A percentile compares a stretch with the other conserved stretches of the same genome.
phyloP scores from a whole-genome alignment of 2,888 invertebrate species.

The Sesamia inferens region DNA sequence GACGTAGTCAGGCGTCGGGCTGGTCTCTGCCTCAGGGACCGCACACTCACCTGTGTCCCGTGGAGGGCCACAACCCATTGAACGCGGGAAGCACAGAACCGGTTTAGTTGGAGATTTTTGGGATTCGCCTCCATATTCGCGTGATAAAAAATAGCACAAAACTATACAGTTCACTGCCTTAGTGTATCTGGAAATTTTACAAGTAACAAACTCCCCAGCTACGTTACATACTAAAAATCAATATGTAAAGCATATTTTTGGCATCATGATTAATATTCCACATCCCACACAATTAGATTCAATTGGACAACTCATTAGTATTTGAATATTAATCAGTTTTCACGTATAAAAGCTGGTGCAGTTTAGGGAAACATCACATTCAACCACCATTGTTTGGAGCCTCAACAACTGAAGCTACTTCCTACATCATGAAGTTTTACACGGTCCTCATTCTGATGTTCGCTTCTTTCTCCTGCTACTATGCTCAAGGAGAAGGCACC shows the following conservation, averaged over 20 bases:
- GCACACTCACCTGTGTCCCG: no score
- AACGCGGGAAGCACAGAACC: no score
- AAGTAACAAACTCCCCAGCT: background rate
- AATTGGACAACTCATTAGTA: conserved; percentile 5
- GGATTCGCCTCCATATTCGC: background rate
- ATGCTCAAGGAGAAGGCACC: conserved; percentile 23
- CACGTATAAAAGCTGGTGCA: conserved; percentile 33
- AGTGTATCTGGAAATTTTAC: no score
- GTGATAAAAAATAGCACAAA: background rate
- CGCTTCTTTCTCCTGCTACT: conserved; percentile 22
- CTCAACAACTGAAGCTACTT: background rate
- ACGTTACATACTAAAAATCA: background rate
- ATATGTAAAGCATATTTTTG: conserved; percentile 1
- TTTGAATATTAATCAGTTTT: conserved; percentile 45
- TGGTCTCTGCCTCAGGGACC: no score
- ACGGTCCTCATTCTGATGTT: conserved; percentile 30
- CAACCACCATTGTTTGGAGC: conserved; percentile 2
- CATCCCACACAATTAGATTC: conserved; percentile 16
- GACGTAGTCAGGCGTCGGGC: no score
- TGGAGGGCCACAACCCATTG: no score
- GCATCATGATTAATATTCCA: conserved; percentile 10
- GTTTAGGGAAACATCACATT: conserved; percentile 24
- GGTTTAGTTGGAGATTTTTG: no score
- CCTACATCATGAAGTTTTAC: conserved; percentile 45
- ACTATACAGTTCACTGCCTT: background rate